A percentile compares a stretch with the other conserved stretches of the same genome.
These are phyloP conservation scores for Lutraria lutraria DNA, from an alignment of 2,888 invertebrate genomes.

Conservation along the genomic window DNA sequence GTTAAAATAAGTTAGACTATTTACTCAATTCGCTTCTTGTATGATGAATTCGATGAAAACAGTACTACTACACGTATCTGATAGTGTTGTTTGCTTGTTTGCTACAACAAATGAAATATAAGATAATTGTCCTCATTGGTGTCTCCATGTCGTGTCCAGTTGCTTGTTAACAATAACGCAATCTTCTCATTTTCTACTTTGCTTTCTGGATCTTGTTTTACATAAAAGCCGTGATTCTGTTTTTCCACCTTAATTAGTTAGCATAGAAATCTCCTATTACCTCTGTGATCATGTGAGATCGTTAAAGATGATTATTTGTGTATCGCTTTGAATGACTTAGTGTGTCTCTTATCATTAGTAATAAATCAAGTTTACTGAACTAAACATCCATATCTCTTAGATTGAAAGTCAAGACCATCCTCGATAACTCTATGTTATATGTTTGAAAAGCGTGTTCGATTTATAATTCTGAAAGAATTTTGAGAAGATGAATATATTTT, in stretches of 20 bases:
- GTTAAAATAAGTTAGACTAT: too few relatives aligned
- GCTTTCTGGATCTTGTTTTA: background rate
- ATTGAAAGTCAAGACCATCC: background rate
- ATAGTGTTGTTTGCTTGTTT: background rate
- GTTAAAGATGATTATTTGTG: slow-evolving; percentile 5
- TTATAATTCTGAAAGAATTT: background rate
- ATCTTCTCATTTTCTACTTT: slow-evolving; percentile 25
- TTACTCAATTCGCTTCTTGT: too few relatives aligned
- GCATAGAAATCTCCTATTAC: slow-evolving; percentile 4
- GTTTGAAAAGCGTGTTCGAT: background rate
- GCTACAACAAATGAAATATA: slow-evolving; percentile 12
- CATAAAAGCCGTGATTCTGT: background rate
- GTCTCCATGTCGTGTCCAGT: background rate
- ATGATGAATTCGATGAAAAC: too few relatives aligned
- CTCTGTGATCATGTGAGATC: slow-evolving; percentile 18
- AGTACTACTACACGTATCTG: too few relatives aligned
- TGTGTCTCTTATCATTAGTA: background rate
- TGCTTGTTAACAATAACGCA: slow-evolving; percentile 11
- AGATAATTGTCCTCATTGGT: background rate
- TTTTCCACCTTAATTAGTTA: background rate
- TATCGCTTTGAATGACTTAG: background rate
- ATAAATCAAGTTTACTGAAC: slow-evolving; percentile 20
- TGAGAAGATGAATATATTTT: background rate
- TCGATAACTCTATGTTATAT: background rate
- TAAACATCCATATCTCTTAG: background rate